Evolutionary conservation across 2,113 vertebrate species (phyloP).

Genomic region (Boulengeromyrus knoepffleri): DNA sequence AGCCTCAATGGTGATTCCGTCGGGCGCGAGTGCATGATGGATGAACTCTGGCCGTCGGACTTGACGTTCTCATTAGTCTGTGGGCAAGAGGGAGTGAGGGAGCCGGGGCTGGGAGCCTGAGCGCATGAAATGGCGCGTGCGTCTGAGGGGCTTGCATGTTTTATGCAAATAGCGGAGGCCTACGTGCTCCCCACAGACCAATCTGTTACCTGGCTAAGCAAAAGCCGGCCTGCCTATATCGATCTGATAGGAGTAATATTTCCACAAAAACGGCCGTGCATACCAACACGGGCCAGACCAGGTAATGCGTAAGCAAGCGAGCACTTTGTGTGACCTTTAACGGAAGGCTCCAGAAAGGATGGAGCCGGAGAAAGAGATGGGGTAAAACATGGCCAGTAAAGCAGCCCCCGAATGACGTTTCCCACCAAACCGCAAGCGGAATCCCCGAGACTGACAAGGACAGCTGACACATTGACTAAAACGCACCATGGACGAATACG

Average conservation of each 20-base stretch:
- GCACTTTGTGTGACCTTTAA: neutral
- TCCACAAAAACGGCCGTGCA: neutral
- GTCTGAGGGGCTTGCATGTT: neutral
- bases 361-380: too few species aligned
- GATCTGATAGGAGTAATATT: neutral
- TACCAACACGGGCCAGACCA: neutral
- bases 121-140: neutral
- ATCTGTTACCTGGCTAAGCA: neutral
- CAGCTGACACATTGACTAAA: too few species aligned
- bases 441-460: neutral
- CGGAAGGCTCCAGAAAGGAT: neutral
- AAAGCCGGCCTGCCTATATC: neutral
- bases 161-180: neutral
- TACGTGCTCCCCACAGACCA: neutral
- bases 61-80: slow-evolving; percentile 67
- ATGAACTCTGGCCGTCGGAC: slow-evolving; percentile 62
- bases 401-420: neutral
- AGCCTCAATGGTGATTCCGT: slow-evolving; percentile 47
- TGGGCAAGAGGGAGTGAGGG: slow-evolving; percentile 50
- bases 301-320: neutral
- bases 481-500: too few species aligned
- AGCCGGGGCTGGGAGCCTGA: slow-evolving; percentile 42
- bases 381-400: too few species aligned
- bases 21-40: slow-evolving; percentile 56
- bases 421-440: neutral